phyloP scores from a whole-genome alignment of 2,797 vertebrate species.

The Carapus acus region DNA sequence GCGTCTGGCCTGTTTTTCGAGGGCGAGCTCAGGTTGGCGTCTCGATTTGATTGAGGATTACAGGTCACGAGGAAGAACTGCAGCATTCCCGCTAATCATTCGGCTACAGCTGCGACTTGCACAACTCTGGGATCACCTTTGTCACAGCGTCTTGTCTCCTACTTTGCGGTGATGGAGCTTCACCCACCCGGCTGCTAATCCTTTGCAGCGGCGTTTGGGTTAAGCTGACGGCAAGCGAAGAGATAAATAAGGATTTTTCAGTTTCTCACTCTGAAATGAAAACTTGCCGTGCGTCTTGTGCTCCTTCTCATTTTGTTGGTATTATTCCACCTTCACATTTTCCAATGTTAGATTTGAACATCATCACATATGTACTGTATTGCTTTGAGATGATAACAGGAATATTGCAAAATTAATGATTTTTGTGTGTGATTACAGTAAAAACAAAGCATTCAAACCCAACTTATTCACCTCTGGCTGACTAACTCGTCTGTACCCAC shows the following conservation, averaged over 20 bases:
- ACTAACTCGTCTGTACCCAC: slow-evolving; percentile 38
- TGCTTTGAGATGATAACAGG: too few species aligned
- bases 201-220: slow-evolving; percentile 60
- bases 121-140: slow-evolving; percentile 53
- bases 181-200: slow-evolving; percentile 62
- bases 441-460: slow-evolving; percentile 12
- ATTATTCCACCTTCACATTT: slow-evolving; percentile 44
- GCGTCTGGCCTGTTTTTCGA: slow-evolving; percentile 30
- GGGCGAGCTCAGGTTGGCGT: slow-evolving; percentile 27
- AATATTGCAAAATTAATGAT: slow-evolving; percentile 32
- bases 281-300: slow-evolving; percentile 57
- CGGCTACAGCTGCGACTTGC: slow-evolving; percentile 51
- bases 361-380: too few species aligned
- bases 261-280: slow-evolving; percentile 60
- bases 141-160: slow-evolving; percentile 60
- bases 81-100: slow-evolving; percentile 57
- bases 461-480: background rate
- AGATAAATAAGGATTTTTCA: slow-evolving; percentile 73
- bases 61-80: slow-evolving; percentile 59
- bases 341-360: slow-evolving; percentile 38
- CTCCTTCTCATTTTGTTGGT: slow-evolving; percentile 49
- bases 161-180: slow-evolving; percentile 53
- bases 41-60: slow-evolving; percentile 63
- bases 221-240: slow-evolving; percentile 67
- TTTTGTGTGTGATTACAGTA: slow-evolving; percentile 10